These are phyloP conservation scores for Nannoperca obscura DNA, from an alignment of 2,797 vertebrate genomes.

Conservation along the genomic window DNA sequence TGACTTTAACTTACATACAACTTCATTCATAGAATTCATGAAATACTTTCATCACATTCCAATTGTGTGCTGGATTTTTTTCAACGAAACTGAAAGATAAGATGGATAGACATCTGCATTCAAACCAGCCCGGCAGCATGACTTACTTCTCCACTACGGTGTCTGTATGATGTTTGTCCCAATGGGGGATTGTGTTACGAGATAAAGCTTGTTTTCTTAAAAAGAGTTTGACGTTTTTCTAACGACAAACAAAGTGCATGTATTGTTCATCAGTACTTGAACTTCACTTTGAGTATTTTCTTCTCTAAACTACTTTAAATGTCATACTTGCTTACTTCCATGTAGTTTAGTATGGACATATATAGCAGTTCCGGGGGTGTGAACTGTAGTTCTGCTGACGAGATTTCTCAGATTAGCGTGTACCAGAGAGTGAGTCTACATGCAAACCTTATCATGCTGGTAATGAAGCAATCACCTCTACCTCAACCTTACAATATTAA, in stretches of 20 bases:
- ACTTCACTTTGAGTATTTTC: neutral
- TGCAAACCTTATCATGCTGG: neutral
- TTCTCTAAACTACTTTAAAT: neutral
- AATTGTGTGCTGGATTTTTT: neutral
- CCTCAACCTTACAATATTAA: neutral
- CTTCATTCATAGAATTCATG: too few species aligned
- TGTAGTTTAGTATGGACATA: neutral
- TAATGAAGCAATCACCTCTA: neutral
- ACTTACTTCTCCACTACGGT: too few species aligned
- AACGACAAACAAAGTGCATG: neutral
- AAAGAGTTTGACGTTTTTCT: neutral
- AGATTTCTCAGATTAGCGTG: neutral
- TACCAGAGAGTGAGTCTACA: neutral
- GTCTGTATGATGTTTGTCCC: neutral
- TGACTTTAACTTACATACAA: neutral
- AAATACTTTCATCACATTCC: neutral
- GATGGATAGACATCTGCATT: too few species aligned
- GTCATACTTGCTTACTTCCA: too few species aligned
- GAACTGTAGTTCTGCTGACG: neutral
- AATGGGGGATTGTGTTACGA: neutral
- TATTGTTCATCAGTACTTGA: neutral
- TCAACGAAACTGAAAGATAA: neutral
- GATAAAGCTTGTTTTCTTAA: too few species aligned
- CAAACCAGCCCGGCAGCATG: neutral
- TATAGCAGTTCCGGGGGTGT: constrained; percentile 5